Percentiles rank a stretch among this genome's conserved stretches.
These are phyloP conservation scores for Pediacus dermestoides DNA, from an alignment of 2,888 invertebrate genomes.

Conservation along the genomic window DNA sequence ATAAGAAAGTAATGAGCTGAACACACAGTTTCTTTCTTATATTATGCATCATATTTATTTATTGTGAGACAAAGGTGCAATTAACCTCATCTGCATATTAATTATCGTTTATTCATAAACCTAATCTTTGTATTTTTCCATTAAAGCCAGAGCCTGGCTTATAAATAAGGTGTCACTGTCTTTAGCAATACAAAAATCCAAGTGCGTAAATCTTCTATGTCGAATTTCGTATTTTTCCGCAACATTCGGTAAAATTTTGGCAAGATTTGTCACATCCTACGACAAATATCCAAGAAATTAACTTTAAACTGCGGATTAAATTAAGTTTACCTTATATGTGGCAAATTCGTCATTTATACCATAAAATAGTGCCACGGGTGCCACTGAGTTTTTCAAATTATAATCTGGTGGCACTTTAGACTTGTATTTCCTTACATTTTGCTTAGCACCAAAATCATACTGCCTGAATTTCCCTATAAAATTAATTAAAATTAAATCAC, in stretches of 20 bases:
- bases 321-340: conserved; percentile 27
- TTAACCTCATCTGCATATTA: too few species aligned
- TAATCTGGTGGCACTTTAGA: conserved; percentile 54
- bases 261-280: conserved; percentile 56
- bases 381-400: conserved; percentile 52
- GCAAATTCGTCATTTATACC: conserved; percentile 65
- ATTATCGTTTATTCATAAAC: too few species aligned
- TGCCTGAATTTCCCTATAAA: conserved; percentile 42
- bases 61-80: too few species aligned
- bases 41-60: too few species aligned
- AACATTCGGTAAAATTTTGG: conserved; percentile 49
- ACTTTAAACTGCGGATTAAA: too few species aligned
- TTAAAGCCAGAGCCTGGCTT: too few species aligned
- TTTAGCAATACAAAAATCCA: conserved; percentile 52
- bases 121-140: too few species aligned
- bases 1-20: too few species aligned
- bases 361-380: conserved; percentile 57
- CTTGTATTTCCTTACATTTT: conserved; percentile 54
- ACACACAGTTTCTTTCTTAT: too few species aligned
- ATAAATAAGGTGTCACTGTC: conserved; percentile 42
- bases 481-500: background rate
- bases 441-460: conserved; percentile 48
- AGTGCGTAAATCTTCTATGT: conserved; percentile 46
- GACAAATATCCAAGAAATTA: too few species aligned
- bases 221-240: conserved; percentile 30